Conservation (phyloP, 2,113 vertebrate species). For the Narcine bancroftii region DNA sequence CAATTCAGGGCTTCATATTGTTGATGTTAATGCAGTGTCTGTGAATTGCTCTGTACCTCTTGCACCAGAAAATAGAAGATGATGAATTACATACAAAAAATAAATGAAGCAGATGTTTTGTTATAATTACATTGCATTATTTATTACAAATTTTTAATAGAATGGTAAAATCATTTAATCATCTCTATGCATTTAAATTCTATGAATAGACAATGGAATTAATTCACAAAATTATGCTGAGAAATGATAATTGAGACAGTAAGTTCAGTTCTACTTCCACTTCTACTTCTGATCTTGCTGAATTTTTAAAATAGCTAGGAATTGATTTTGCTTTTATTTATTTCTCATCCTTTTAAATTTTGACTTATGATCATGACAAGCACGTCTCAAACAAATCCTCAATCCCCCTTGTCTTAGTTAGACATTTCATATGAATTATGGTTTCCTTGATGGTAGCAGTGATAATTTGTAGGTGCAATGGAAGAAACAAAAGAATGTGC, state of each 20-base stretch:
- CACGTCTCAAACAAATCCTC: not conserved
- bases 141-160: not conserved
- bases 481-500: not conserved
- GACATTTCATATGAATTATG: not conserved
- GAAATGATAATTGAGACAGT: not conserved
- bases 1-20: not conserved
- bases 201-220: not conserved
- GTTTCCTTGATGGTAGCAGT: not conserved
- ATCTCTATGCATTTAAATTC: not conserved
- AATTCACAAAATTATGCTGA: not conserved
- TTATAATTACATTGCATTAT: not conserved
- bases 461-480: not conserved
- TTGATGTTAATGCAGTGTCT: not conserved
- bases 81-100: not conserved
- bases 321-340: not conserved
- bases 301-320: not conserved
- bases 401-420: not conserved
- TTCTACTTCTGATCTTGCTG: not conserved
- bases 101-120: not conserved
- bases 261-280: not conserved
- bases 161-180: not conserved
- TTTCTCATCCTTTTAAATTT: not conserved
- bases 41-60: not conserved
- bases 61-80: not conserved
- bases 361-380: not conserved